Base-by-base conservation (phyloP, 2,888 invertebrate species). In the Cephalotes varians region DNA sequence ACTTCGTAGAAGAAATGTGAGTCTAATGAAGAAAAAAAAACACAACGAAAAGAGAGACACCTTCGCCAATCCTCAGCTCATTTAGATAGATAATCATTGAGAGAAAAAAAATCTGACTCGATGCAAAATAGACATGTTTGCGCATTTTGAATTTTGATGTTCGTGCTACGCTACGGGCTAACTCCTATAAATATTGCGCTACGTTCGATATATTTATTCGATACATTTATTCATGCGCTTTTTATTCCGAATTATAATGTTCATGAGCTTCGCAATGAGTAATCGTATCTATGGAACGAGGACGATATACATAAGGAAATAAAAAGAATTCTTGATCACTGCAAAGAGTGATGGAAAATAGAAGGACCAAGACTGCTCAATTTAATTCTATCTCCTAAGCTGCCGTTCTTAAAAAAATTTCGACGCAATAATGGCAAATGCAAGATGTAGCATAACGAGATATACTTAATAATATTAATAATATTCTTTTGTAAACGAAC, bases 341-440 rank as follows among this genome's bases (percentile, higher is more conserved):
- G 67, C 67, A 21, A 56, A 79, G n/a, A 79, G 28, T 28, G 40
- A 56, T 25, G 44, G 34, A 56, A 56, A 40, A 79, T 58, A 21
- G 44, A 71, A 79, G 77, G 77, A 79, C 77, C 77, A 81, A 81
- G 64, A 64, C 34, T 64, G 77, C 77, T 81, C 72, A 81, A 81
- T 62, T 37, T 12, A 21, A 49, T 49, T 62, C 51, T 74, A 80
- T 76, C 37, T 21, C 40, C 2, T 49, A 76, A 37, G 47, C 37
- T 44, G 80, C 47, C 47, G 40, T 44, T 58, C 64, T 65, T n/a
- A 51, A 49, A 25, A 49, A 37, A 76, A 65, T 37, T 65, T 49
- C 49, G 15, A 31, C 15, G 15, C 5, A 34, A 28, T 40, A 37
- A 65, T 51, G 65, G 25, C 64, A 25, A 25, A n/a, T 18, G 5